These are phyloP conservation scores for Catostylus mosaicus DNA, from an alignment of 30 jellyfish, hydroid and myxozoan genomes.

Conservation along the genomic window DNA sequence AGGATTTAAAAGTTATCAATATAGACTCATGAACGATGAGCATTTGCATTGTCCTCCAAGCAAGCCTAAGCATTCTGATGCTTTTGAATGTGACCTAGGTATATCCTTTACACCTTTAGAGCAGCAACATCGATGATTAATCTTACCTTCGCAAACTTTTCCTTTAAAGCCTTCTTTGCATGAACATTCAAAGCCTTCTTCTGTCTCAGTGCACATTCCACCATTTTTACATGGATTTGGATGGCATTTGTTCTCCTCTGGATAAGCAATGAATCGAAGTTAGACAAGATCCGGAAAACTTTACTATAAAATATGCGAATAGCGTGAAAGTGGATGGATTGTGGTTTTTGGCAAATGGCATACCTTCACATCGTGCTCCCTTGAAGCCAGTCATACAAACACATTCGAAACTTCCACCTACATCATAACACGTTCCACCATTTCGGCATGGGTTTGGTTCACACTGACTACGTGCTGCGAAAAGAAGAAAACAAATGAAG, in stretches of 20 bases:
- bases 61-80: no score
- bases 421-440: constrained; percentile 99
- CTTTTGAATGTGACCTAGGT: not conserved
- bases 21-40: no score
- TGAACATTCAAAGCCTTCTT: constrained; percentile 94
- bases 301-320: no score
- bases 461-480: constrained; percentile 97
- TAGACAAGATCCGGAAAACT: no score
- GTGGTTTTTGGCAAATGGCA: not conserved
- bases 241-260: constrained; percentile 96
- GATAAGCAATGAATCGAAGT: no score
- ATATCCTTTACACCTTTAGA: no score
- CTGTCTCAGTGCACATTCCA: constrained; percentile 96
- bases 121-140: no score
- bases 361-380: constrained; percentile 98
- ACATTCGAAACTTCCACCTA: constrained; percentile 98
- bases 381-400: constrained; percentile 98
- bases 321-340: no score
- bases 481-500: not conserved
- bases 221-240: constrained; percentile 97
- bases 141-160: constrained; percentile 87
- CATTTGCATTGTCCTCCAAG: no score
- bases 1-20: no score
- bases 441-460: constrained; percentile 97
- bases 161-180: constrained; percentile 96